A percentile compares a stretch with the other conserved stretches of the same genome.
phyloP scores from a whole-genome alignment of 2,113 vertebrate species.

The Micronycteris hirsuta region DNA sequence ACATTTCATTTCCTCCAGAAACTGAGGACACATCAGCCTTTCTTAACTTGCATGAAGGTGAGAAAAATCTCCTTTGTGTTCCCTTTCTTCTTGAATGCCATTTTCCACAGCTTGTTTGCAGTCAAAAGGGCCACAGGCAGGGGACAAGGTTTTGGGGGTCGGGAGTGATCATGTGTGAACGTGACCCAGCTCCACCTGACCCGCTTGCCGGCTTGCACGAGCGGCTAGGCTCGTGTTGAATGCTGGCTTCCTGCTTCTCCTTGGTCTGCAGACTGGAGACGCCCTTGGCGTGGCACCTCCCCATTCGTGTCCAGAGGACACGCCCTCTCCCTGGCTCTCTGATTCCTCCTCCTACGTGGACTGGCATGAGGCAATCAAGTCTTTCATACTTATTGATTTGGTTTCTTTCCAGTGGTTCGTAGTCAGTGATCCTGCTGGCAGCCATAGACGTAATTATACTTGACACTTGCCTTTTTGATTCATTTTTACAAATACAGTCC shows the following conservation, averaged over 20 bases:
- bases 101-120: not conserved
- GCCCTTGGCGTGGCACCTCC: not conserved
- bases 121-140: not conserved
- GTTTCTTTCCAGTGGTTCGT: not conserved
- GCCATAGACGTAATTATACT: not conserved
- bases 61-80: not conserved
- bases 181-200: fast-evolving
- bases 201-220: not conserved
- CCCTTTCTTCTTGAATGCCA: not conserved
- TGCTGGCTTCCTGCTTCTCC: not conserved
- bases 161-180: not conserved
- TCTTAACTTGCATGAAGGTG: not conserved
- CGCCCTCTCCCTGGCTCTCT: too few relatives aligned
- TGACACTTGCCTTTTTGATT: not conserved
- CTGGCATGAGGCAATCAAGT: not conserved
- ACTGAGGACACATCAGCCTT: not conserved
- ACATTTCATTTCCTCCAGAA: not conserved
- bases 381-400: not conserved
- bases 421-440: not conserved
- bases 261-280: fast-evolving
- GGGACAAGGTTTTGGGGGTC: not conserved
- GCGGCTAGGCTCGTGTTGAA: not conserved
- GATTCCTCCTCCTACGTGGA: not conserved
- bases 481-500: not conserved
- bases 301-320: not conserved